phyloP scores from a whole-genome alignment of 2,888 invertebrate species.

The Leptinotarsa tumamoca region DNA sequence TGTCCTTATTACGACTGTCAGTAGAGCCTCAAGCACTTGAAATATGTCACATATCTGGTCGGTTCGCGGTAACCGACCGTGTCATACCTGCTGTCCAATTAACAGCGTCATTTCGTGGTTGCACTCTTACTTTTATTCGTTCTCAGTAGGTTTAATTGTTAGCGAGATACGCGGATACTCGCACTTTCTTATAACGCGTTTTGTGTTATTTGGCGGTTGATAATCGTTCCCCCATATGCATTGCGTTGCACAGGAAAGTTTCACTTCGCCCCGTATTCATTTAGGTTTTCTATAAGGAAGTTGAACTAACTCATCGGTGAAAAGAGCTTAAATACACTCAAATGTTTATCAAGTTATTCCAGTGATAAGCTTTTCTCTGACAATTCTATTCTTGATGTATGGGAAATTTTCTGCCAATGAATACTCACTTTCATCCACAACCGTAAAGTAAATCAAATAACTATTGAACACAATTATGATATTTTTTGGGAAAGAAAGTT shows the following conservation, averaged over 20 bases:
- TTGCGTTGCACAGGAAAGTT: neutral
- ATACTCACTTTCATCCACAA: too few relatives aligned
- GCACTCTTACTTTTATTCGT: constrained; percentile 54
- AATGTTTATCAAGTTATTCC: too few relatives aligned
- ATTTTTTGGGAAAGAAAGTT: too few relatives aligned
- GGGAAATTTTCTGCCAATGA: too few relatives aligned
- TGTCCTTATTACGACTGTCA: constrained; percentile 60
- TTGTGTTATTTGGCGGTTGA: neutral
- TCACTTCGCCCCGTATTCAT: neutral
- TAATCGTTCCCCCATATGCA: neutral
- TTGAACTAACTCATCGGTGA: too few relatives aligned
- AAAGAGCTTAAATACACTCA: too few relatives aligned
- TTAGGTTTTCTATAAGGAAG: too few relatives aligned
- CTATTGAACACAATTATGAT: too few relatives aligned
- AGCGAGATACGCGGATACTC: constrained; percentile 39
- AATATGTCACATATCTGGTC: constrained; percentile 63
- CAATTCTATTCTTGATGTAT: too few relatives aligned
- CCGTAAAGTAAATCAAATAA: too few relatives aligned
- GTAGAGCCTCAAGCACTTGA: constrained; percentile 58
- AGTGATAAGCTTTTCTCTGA: too few relatives aligned
- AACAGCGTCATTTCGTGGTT: constrained; percentile 56
- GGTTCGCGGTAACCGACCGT: constrained; percentile 60
- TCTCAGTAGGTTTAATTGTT: constrained; percentile 49
- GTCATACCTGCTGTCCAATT: constrained; percentile 61
- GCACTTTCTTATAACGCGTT: constrained; percentile 39